Conservation (phyloP, 2,113 vertebrate species). For the Stigmatopora nigra region DNA sequence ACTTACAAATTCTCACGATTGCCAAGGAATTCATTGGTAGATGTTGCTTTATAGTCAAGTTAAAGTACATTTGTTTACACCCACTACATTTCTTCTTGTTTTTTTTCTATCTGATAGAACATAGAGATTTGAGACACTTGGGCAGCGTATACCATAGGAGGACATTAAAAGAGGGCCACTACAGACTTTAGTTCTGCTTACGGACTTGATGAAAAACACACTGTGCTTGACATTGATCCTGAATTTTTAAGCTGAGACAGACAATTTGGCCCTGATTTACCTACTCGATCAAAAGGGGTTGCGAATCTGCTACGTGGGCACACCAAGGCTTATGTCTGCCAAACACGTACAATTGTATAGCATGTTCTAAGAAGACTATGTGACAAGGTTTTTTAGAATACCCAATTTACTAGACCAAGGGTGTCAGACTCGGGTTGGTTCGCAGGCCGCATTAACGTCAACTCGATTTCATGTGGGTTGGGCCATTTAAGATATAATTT, state of each 20-base stretch:
- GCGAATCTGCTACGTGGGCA: not conserved
- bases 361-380: not conserved
- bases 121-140: slow-evolving; percentile 27
- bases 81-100: not conserved
- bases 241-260: slow-evolving; percentile 19
- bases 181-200: slow-evolving; percentile 26
- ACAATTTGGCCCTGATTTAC: slow-evolving; percentile 19
- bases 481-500: no score
- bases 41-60: not conserved
- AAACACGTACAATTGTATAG: not conserved
- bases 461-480: no score
- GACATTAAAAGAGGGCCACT: slow-evolving; percentile 38
- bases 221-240: slow-evolving; percentile 36
- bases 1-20: not conserved
- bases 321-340: not conserved
- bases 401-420: not conserved
- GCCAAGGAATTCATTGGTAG: not conserved
- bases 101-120: slow-evolving; percentile 1
- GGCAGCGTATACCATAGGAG: slow-evolving; percentile 37
- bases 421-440: no score
- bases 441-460: no score
- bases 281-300: not conserved
- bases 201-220: slow-evolving; percentile 34
- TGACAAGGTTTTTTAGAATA: no score
- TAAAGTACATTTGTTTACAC: not conserved